Evolutionary conservation across 2,888 invertebrate species (phyloP).

Genomic region (Mesochorus sp.): DNA sequence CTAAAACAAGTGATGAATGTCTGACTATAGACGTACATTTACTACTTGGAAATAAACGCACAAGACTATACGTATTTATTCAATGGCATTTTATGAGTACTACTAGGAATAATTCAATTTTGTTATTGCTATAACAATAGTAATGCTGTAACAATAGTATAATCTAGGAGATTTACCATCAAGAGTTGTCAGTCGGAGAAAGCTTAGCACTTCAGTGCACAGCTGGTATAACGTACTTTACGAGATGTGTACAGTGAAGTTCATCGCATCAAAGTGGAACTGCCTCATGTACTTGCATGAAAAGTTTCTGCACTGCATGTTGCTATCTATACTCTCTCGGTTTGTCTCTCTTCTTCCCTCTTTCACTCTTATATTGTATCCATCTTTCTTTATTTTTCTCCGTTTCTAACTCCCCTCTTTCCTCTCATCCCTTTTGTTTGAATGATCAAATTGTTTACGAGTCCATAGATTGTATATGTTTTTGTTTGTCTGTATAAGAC

Average conservation of each 20-base stretch:
- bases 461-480: slow-evolving; percentile 12
- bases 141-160: slow-evolving; percentile 4
- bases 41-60: slow-evolving; percentile 17
- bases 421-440: not conserved
- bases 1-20: not conserved
- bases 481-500: not conserved
- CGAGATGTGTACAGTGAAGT: slow-evolving; percentile 29
- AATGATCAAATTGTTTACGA: slow-evolving; percentile 21
- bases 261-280: not conserved
- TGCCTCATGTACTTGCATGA: not conserved
- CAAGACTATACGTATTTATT: not conserved
- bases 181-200: slow-evolving; percentile 9
- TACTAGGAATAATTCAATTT: not conserved
- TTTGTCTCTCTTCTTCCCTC: too few species aligned
- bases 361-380: too few species aligned
- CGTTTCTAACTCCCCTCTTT: not conserved
- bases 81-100: not conserved
- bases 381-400: not conserved
- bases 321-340: slow-evolving; percentile 9
- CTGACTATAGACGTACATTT: slow-evolving; percentile 27
- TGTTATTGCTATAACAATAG: not conserved
- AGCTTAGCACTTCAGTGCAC: slow-evolving; percentile 2
- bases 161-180: not conserved
- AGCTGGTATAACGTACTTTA: slow-evolving; percentile 5
- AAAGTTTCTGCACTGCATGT: slow-evolving; percentile 14